Evolutionary conservation across 1,140 invertebrate species (phyloP).

Genomic region (Zaprionus taronus): DNA sequence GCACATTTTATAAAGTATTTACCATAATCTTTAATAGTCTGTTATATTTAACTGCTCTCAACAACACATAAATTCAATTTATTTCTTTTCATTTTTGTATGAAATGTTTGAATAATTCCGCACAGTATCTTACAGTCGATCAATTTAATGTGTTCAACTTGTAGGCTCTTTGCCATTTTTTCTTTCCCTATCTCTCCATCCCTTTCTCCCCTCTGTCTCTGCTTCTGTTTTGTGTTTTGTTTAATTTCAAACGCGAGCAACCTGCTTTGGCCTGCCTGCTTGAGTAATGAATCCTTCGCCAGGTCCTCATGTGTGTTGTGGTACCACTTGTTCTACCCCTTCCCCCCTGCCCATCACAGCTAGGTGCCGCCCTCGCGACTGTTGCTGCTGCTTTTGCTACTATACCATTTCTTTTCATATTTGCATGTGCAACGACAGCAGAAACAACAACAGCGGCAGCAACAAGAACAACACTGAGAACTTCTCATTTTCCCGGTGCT

Average conservation of each 20-base stretch:
- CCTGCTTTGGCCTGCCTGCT: constrained; percentile 63
- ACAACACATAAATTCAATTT: not conserved
- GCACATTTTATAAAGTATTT: not conserved
- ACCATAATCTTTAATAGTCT: not conserved
- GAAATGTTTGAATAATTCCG: not conserved
- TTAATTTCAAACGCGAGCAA: constrained; percentile 48
- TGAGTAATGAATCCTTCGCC: constrained; percentile 49
- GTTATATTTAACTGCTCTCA: not conserved
- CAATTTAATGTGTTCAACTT: not conserved
- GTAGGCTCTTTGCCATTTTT: not conserved
- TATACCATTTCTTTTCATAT: constrained; percentile 72
- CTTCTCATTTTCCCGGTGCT: constrained; percentile 43
- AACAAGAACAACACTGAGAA: constrained; percentile 24
- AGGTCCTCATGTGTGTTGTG: constrained; percentile 20
- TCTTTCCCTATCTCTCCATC: not conserved
- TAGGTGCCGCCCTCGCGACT: constrained; percentile 18
- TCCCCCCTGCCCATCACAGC: not conserved
- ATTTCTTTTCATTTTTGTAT: not conserved
- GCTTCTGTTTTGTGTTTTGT: constrained; percentile 43
- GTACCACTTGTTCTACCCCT: constrained; percentile 19
- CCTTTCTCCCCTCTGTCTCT: constrained; percentile 1
- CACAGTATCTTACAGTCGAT: not conserved
- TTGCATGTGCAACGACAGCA: constrained; percentile 41
- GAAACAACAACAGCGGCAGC: constrained; percentile 32
- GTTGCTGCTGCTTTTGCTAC: constrained; percentile 30